phyloP scores from a whole-genome alignment of 2,797 vertebrate species.

The Neosilurus hyrtlii region DNA sequence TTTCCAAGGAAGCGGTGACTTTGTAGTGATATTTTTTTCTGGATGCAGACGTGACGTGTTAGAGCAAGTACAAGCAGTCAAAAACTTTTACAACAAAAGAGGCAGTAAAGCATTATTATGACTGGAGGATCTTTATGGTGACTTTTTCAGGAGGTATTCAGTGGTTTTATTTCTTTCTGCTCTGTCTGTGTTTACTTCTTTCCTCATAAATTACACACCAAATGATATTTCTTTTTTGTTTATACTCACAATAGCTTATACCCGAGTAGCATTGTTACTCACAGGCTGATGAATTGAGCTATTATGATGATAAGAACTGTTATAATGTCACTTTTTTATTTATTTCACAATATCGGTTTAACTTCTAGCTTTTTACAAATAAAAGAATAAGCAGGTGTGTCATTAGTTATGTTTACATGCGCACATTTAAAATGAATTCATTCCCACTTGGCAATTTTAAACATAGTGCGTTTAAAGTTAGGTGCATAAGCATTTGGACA shows the following conservation, averaged over 20 bases:
- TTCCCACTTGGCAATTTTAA: too few species aligned
- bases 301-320: background rate
- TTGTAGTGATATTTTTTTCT: background rate
- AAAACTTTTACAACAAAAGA: background rate
- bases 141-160: background rate
- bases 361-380: background rate
- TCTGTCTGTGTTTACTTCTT: background rate
- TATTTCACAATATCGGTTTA: background rate
- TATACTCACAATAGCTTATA: background rate
- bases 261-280: background rate
- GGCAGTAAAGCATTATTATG: background rate
- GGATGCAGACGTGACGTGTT: background rate
- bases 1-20: background rate
- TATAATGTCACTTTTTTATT: background rate
- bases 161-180: background rate
- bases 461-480: too few species aligned
- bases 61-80: background rate
- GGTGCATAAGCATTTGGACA: too few species aligned
- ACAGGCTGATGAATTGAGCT: background rate
- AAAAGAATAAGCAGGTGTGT: background rate
- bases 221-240: background rate
- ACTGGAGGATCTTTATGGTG: background rate
- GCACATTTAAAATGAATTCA: too few species aligned
- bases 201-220: background rate
- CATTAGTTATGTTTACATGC: background rate